These are phyloP conservation scores for Hermodice carunculata DNA, from an alignment of 2,888 invertebrate genomes.

Conservation along the genomic window DNA sequence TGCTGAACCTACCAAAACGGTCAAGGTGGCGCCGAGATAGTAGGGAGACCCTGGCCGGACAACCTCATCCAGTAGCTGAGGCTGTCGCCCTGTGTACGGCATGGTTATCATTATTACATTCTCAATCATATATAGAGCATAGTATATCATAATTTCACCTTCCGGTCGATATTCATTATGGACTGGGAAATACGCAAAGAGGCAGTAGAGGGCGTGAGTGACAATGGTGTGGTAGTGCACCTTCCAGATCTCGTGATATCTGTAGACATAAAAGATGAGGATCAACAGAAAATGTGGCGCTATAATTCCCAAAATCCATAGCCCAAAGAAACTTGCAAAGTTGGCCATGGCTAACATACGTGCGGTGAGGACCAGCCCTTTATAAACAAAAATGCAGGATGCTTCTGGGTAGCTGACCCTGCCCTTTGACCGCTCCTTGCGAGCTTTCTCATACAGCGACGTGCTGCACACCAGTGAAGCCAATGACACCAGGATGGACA, in stretches of 20 bases:
- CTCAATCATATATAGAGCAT: slow-evolving; percentile 27
- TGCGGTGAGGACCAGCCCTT: slow-evolving; percentile 17
- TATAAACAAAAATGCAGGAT: slow-evolving; percentile 22
- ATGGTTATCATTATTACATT: slow-evolving; percentile 34
- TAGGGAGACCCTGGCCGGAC: slow-evolving; percentile 15
- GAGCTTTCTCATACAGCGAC: slow-evolving; percentile 27
- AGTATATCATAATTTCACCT: slow-evolving; percentile 34
- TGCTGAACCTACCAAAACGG: slow-evolving; percentile 20
- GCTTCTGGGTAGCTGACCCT: slow-evolving; percentile 5
- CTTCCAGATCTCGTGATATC: slow-evolving; percentile 33
- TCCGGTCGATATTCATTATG: slow-evolving; percentile 36
- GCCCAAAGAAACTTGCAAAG: slow-evolving; percentile 25
- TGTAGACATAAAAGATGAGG: slow-evolving; percentile 17
- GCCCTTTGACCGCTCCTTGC: slow-evolving; percentile 21
- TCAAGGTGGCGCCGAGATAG: slow-evolving; percentile 12
- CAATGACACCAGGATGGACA: slow-evolving; percentile 26
- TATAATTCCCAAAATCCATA: slow-evolving; percentile 20
- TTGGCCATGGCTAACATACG: slow-evolving; percentile 21
- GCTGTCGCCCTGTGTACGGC: slow-evolving; percentile 13
- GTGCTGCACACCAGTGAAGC: slow-evolving; percentile 20
- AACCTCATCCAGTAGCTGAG: not conserved
- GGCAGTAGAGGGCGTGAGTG: slow-evolving; percentile 27
- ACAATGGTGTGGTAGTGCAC: slow-evolving; percentile 27
- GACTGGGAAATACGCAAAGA: slow-evolving; percentile 32
- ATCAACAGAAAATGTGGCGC: slow-evolving; percentile 25